Evolutionary conservation across 1,140 invertebrate genomes (phyloP), one percentile per base, ranked within the genome.

Genomic region (Cherax destructor): DNA sequence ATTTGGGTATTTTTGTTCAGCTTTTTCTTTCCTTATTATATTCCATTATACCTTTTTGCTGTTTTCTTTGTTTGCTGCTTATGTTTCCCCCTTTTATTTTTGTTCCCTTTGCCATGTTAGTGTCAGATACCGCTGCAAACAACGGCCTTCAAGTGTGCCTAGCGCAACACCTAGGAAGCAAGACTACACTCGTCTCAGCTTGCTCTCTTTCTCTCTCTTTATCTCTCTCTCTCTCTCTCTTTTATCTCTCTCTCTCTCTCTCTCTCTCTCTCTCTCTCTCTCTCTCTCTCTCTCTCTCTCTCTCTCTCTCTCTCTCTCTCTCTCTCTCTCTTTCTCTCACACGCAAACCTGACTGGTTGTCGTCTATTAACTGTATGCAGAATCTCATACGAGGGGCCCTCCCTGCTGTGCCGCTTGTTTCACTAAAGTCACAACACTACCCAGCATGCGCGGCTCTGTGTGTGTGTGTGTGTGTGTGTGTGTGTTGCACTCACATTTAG

Each of bases 21-120:
- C 83, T 78, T 78, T 59, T 86, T 41, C 3, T 72, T 69, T 83
- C 61, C 81, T 83, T 83, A 49, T 18, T 83, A 30, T 69, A 16
- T 83, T 83, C 41, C n/a, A 61, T 61, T 83, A 24, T 59, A 83
- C 30, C 30, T 61, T 61, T 13, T 21, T 24, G 52, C 49, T 83
- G 30, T 83, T 56, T 24, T 6, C 61, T 81, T 74, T 74, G n/a
- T 16, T 74, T 74, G 69, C 69, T 30, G 24, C 69, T 74, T 74
- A 74, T n/a, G n/a, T 74, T 83, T 59, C 3, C 52, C 61, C 52
- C 30, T 41, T 41, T 41, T 41, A 41, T 41, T 41, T 41, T 13
- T 83, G 4, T 83, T 3, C 24, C 5, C 30, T 50, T 3, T 49
- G 24, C 56, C 56, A 56, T 83, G 61, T 74, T 7, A 74, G 69